Base-by-base conservation (phyloP, 2,888 invertebrate genomes). In the Hydrotaea diabolus region DNA sequence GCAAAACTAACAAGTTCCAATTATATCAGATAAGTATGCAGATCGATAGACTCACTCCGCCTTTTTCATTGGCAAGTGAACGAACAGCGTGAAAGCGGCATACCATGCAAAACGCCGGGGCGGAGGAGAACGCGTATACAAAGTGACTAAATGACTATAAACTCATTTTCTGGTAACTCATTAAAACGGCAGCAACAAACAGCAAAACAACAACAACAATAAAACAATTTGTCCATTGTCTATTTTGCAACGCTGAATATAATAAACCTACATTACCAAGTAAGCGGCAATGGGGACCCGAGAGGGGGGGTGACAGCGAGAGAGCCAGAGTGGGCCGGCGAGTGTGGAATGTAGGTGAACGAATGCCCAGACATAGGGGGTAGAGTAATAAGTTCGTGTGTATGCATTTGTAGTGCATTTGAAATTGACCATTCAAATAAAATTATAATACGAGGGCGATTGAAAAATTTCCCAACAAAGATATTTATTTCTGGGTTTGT, bases 161-260 rank as follows among this genome's bases (percentile, higher is more conserved):
- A 55, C 19, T 19, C n/a, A 55, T 59, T 59, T 59, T 59, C 23
- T 23, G 59, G 15, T 59, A 59, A 23, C 26, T 59, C 59, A 59
- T 59, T 59, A 59, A 49, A 23, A 13, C 26, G 9, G 15, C 19
- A 9, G 39, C 39, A 21, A 59, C 23, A 4, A n/a, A 59, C 15
- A 59, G 15, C 15, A 15, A 49, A 49, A 13, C 15, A 49, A 49
- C 43, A 43, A 59, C 26, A 26, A 59, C 23, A 59, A 21, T 59
- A 26, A 59, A 59, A 59, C 49, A 49, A 49, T n/a, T 59, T 59
- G 26, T 59, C 59, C 23, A 59, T 59, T 59, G 59, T 59, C 13
- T 59, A 59, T 21, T 59, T 26, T 26, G 59, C 26, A 59, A 26
- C 59, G 15, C 19, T 15, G 59, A 59, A 59, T 26, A 59, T 59